phyloP scores from a whole-genome alignment of 1,140 invertebrate genomes.

The Drosophila ironensis region DNA sequence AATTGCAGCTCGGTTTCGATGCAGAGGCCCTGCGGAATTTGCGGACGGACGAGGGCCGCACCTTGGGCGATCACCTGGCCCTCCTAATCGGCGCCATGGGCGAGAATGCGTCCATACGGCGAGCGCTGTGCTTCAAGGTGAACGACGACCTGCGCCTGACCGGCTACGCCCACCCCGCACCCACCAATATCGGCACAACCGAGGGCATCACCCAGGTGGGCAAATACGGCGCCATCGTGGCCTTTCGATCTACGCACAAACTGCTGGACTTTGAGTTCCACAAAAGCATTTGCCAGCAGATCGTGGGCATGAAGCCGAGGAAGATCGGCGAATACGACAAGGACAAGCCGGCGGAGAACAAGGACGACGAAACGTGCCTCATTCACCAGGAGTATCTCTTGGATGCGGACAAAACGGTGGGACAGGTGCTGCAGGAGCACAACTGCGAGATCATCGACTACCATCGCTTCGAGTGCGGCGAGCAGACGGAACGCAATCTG shows the following conservation, averaged over 20 bases:
- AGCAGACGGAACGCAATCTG: slow-evolving; percentile 71
- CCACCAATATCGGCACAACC: slow-evolving; percentile 65
- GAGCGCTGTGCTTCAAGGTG: slow-evolving; percentile 89
- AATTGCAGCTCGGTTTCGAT: slow-evolving; percentile 85
- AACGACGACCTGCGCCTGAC: slow-evolving; percentile 84
- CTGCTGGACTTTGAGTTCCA: slow-evolving; percentile 83
- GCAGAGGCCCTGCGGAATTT: slow-evolving; percentile 87
- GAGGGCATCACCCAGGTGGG: slow-evolving; percentile 85
- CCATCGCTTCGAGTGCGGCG: slow-evolving; percentile 92
- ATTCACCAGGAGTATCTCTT: slow-evolving; percentile 94
- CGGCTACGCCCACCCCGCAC: slow-evolving; percentile 89
- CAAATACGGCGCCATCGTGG: slow-evolving; percentile 91
- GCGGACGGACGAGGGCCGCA: slow-evolving; percentile 85
- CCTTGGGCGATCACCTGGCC: slow-evolving; percentile 90
- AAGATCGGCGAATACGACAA: slow-evolving; percentile 88
- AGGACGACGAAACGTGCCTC: slow-evolving; percentile 88
- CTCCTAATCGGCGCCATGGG: slow-evolving; percentile 92
- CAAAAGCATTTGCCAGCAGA: slow-evolving; percentile 92
- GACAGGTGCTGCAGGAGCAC: slow-evolving; percentile 88
- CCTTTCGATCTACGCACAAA: slow-evolving; percentile 84
- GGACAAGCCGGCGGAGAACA: slow-evolving; percentile 85
- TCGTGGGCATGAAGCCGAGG: slow-evolving; percentile 94
- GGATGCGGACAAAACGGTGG: slow-evolving; percentile 88
- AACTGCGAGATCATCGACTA: slow-evolving; percentile 90
- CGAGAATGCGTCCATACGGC: slow-evolving; percentile 92